Base-by-base conservation (phyloP, 2,888 invertebrate species). In the Drosophila fulvimacula region DNA sequence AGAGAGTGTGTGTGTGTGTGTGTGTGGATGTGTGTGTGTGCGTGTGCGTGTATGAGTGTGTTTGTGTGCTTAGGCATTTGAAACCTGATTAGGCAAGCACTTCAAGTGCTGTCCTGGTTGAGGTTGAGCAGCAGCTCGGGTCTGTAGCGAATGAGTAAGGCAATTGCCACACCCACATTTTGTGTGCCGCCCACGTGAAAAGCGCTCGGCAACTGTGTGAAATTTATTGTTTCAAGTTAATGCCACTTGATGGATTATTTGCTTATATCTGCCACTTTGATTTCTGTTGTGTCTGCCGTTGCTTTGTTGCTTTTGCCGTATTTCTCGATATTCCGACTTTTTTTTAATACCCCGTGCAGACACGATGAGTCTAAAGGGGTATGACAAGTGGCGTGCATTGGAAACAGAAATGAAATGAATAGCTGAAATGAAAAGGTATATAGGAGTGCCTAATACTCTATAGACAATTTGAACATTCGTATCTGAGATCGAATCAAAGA, bases 171-270 rank as follows among this genome's bases (percentile, higher is more conserved):
- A 38, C 60, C 59, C 61, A 32, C 51, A 15, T 36, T 62, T 36
- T 24, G 19, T 9, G 15, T 5, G 27, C 4, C n/a, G 36, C 59
- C 59, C 63, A 59, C n/a, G 63, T 49, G 34, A 13, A 42, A 24
- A 41, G 27, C 27, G 27, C 44, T 44, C 69, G 59, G 69, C 70
- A 73, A 58, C 78, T 75, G 83, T 75, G 80, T 74, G 76, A 82
- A 89, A 88, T 88, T 89, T 90, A 90, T 90, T 88, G 88, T 87
- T 85, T 89, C 85, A 88, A 81, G 80, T 79, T 83, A 89, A 89
- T 88, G 78, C 90, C 90, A 89, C 90, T 90, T 90, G 88, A 89
- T 89, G 88, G 90, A 89, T 89, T 89, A 90, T 89, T 81, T 79
- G 69, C 82, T 79, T 86, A 77, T 81, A 72, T 75, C 74, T 76